phyloP scores from a whole-genome alignment of 2,888 invertebrate genomes.

The Gisinianus flammeolus region DNA sequence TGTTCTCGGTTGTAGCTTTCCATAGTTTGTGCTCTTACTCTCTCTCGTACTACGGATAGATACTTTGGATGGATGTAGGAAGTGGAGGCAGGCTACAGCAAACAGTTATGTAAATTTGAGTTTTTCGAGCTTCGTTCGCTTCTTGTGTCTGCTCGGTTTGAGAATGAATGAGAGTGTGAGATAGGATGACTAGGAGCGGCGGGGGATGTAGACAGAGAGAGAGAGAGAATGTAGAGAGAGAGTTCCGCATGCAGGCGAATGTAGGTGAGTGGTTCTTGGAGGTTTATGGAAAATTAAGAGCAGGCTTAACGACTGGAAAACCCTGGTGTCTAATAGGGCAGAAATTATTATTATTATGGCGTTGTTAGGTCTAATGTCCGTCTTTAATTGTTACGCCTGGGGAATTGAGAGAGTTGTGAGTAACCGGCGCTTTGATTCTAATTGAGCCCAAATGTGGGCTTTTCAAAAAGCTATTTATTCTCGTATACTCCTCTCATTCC shows the following conservation, averaged over 20 bases:
- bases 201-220: background rate
- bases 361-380: conserved; percentile 35
- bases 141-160: background rate
- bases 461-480: background rate
- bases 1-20: too few species aligned
- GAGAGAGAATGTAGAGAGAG: background rate
- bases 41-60: background rate
- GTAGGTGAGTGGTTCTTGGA: conserved; percentile 36
- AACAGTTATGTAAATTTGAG: background rate
- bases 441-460: background rate
- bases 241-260: background rate
- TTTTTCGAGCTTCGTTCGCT: background rate
- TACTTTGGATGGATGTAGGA: background rate
- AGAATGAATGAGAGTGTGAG: background rate
- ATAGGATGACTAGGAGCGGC: background rate
- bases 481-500: background rate
- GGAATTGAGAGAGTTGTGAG: conserved; percentile 26
- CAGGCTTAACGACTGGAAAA: conserved; percentile 39
- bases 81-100: background rate
- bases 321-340: conserved; percentile 40
- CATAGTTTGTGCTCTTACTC: too few species aligned
- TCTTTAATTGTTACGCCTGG: conserved; percentile 34
- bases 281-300: conserved; percentile 39
- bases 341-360: conserved; percentile 40
- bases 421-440: conserved; percentile 21